Conservation (phyloP, 2,113 vertebrate genomes). For the Carettochelys insculpta region DNA sequence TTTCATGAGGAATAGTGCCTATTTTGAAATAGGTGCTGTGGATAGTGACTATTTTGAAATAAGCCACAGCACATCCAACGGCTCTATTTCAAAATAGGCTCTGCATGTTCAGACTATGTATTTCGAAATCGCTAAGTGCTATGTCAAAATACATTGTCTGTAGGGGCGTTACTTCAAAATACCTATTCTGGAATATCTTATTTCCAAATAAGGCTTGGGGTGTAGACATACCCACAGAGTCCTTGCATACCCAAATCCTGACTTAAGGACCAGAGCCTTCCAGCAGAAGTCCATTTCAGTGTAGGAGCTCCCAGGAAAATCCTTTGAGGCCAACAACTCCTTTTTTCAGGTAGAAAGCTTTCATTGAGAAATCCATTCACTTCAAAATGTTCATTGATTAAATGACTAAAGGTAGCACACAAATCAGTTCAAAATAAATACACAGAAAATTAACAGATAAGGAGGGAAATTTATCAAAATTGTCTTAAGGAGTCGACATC, state of each 20-base stretch:
- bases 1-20: too few species aligned
- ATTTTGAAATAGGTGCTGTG: too few species aligned
- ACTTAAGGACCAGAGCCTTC: neutral
- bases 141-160: too few species aligned
- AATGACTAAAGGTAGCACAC: neutral
- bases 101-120: too few species aligned
- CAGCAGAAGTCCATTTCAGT: neutral
- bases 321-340: slow-evolving; percentile 32
- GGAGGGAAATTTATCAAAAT: neutral
- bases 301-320: neutral
- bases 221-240: too few species aligned
- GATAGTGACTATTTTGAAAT: too few species aligned
- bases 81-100: too few species aligned
- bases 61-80: too few species aligned
- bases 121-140: too few species aligned
- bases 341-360: neutral
- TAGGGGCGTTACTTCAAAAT: too few species aligned
- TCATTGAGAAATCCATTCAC: neutral
- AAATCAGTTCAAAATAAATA: slow-evolving; percentile 20
- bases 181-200: too few species aligned
- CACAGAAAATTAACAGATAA: neutral
- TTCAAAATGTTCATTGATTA: slow-evolving; percentile 50
- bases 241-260: neutral
- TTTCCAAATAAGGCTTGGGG: too few species aligned
- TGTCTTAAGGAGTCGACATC: neutral